A percentile compares a stretch with the other conserved stretches of the same genome.
Conservation (phyloP, 2,888 invertebrate genomes). For the Taphrorychus bicolor region DNA sequence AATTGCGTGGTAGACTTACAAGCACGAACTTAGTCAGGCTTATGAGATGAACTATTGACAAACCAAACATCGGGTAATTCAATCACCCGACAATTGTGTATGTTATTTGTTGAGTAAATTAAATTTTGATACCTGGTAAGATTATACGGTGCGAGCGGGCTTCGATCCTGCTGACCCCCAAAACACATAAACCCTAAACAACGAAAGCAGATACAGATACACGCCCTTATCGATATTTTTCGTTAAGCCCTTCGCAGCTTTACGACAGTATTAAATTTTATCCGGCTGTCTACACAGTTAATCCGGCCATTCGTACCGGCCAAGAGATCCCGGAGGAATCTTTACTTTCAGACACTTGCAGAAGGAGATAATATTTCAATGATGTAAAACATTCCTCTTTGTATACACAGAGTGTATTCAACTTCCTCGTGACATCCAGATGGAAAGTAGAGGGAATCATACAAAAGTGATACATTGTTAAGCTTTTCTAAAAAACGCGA, state of each 20-base stretch:
- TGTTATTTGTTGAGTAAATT: too few relatives aligned
- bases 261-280: slow-evolving; percentile 9
- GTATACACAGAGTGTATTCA: neutral
- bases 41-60: too few relatives aligned
- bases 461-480: slow-evolving; percentile 12
- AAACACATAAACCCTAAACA: neutral
- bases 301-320: slow-evolving; percentile 11
- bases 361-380: slow-evolving; percentile 10
- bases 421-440: neutral
- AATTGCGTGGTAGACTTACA: too few relatives aligned
- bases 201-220: neutral
- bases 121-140: too few relatives aligned
- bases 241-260: neutral
- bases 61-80: too few relatives aligned
- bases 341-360: slow-evolving; percentile 16
- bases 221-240: neutral
- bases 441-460: neutral
- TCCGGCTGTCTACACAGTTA: slow-evolving; percentile 15
- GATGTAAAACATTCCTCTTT: neutral
- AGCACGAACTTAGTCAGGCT: too few relatives aligned
- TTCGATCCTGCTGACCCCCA: neutral
- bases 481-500: neutral
- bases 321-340: slow-evolving; percentile 14
- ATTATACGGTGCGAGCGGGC: too few relatives aligned
- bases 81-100: too few relatives aligned